Percentiles rank a stretch among this genome's conserved stretches.
phyloP scores from a whole-genome alignment of 1,140 invertebrate species.

The Solenopsis fugax region DNA sequence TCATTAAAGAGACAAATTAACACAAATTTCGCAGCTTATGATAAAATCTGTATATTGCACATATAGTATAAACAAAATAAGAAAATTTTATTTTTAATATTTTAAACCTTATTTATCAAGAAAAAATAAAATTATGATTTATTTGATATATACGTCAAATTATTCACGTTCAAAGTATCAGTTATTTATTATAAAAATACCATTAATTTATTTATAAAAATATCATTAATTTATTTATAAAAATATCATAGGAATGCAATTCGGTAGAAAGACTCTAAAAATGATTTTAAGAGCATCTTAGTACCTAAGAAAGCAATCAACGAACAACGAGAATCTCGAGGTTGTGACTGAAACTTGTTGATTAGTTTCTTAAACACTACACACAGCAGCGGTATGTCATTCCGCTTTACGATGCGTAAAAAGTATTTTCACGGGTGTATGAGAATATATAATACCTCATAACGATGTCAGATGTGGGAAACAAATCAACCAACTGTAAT shows the following conservation, averaged over 20 bases:
- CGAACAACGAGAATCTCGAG: neutral
- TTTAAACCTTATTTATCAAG: neutral
- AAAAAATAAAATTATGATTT: neutral
- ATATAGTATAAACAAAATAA: neutral
- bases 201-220: slow-evolving; percentile 11
- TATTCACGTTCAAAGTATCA: too few species aligned
- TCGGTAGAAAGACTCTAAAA: neutral
- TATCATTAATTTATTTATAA: neutral
- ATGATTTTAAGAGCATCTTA: neutral
- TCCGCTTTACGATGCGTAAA: slow-evolving; percentile 31
- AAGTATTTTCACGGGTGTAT: slow-evolving; percentile 20
- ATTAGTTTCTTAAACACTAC: slow-evolving; percentile 51
- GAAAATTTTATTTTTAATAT: neutral
- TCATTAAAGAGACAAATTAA: neutral
- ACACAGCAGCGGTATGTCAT: slow-evolving; percentile 21
- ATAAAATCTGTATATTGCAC: neutral
- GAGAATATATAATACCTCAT: slow-evolving; percentile 24
- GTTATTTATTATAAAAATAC: too few species aligned
- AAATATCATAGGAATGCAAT: neutral
- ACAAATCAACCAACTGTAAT: slow-evolving; percentile 36
- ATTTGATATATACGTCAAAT: neutral
- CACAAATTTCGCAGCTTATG: neutral
- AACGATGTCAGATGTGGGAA: slow-evolving; percentile 51
- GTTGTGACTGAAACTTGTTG: slow-evolving; percentile 33
- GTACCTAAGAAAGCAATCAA: slow-evolving; percentile 41